phyloP scores from a whole-genome alignment of 2,797 vertebrate species.

The Miichthys miiuy region DNA sequence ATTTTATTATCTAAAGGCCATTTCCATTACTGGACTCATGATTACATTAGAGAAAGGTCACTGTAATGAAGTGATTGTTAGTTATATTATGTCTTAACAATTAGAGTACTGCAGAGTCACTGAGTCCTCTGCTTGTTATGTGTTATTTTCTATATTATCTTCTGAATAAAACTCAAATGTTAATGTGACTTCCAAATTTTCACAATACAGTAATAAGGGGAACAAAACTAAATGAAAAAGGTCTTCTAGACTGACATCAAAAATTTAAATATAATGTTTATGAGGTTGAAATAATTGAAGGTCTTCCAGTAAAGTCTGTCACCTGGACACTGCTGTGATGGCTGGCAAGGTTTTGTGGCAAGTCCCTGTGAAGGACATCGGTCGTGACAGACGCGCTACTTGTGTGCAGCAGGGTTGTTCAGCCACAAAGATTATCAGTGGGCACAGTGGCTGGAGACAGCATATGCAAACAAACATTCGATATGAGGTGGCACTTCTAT shows the following conservation, averaged over 20 bases:
- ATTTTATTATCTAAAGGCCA: slow-evolving; percentile 48
- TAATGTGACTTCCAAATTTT: slow-evolving; percentile 41
- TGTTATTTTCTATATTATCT: slow-evolving; percentile 48
- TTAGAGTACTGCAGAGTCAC: slow-evolving; percentile 35
- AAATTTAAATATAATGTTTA: slow-evolving; percentile 9
- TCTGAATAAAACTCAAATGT: slow-evolving; percentile 28
- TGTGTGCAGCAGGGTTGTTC: slow-evolving; percentile 46
- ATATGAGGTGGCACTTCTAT: slow-evolving; percentile 31
- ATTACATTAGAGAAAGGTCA: slow-evolving; percentile 55
- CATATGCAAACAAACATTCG: slow-evolving; percentile 40
- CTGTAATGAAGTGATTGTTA: slow-evolving; percentile 57
- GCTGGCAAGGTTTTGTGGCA: slow-evolving; percentile 21
- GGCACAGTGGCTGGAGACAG: slow-evolving; percentile 36
- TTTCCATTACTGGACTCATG: slow-evolving; percentile 35
- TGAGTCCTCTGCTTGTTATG: slow-evolving; percentile 43
- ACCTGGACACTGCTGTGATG: slow-evolving; percentile 36
- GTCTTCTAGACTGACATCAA: neutral
- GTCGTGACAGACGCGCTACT: slow-evolving; percentile 41
- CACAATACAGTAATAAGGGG: neutral
- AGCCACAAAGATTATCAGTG: slow-evolving; percentile 39
- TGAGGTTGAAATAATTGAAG: slow-evolving; percentile 23
- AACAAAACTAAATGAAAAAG: slow-evolving; percentile 7
- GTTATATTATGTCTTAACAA: slow-evolving; percentile 54
- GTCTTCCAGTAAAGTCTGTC: slow-evolving; percentile 24
- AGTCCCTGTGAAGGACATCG: slow-evolving; percentile 53